Percentiles rank a stretch among this genome's conserved stretches.
These are phyloP conservation scores for Oxystoma pomonae DNA, from an alignment of 2,888 invertebrate species.

Conservation along the genomic window DNA sequence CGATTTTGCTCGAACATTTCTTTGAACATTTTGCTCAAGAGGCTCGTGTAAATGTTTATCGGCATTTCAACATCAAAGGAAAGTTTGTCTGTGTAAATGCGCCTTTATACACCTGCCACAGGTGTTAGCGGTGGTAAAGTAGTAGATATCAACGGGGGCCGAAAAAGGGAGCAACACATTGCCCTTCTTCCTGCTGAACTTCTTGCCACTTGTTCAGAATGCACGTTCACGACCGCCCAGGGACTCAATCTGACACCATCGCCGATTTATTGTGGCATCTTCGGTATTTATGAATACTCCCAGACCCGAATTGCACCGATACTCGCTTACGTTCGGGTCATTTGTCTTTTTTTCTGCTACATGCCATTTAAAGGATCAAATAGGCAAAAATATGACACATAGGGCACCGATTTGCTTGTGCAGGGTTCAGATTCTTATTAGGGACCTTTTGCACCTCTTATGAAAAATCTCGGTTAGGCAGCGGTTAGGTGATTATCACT, in stretches of 20 bases:
- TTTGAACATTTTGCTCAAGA: too few species aligned
- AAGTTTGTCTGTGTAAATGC: too few species aligned
- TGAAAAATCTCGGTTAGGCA: too few species aligned
- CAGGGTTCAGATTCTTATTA: too few species aligned
- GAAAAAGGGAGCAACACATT: neutral
- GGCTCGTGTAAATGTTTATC: too few species aligned
- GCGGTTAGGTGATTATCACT: too few species aligned
- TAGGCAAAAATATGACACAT: too few species aligned
- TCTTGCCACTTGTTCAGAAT: conserved; percentile 35
- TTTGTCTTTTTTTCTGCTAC: neutral
- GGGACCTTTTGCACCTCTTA: too few species aligned
- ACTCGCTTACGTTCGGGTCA: conserved; percentile 28
- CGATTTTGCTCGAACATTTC: too few species aligned
- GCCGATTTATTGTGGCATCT: conserved; percentile 46
- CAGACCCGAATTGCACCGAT: conserved; percentile 41
- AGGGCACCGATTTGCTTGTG: too few species aligned
- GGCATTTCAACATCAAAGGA: too few species aligned
- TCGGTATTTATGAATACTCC: conserved; percentile 47
- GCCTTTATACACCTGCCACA: neutral
- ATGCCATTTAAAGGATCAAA: neutral
- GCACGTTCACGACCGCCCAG: conserved; percentile 45
- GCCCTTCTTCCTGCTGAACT: neutral
- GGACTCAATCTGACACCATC: conserved; percentile 43
- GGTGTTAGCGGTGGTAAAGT: neutral
- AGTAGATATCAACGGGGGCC: neutral